phyloP scores from a whole-genome alignment of 2,113 vertebrate species.

The Nothoprocta perdicaria region DNA sequence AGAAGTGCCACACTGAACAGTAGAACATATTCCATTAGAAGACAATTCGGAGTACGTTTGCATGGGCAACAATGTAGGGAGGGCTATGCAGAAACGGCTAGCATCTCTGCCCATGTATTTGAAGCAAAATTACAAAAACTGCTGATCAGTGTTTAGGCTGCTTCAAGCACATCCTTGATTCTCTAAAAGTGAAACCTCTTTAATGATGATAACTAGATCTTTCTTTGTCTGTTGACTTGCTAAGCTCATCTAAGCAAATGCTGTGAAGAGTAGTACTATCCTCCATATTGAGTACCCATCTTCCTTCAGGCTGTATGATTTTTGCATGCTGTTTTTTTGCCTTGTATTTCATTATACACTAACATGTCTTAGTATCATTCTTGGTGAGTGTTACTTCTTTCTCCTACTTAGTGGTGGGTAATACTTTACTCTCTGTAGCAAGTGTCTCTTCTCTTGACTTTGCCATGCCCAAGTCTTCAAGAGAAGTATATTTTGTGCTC shows the following conservation, averaged over 20 bases:
- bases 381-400: neutral
- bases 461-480: neutral
- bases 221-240: neutral
- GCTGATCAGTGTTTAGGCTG: neutral
- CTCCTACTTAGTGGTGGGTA: neutral
- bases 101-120: neutral
- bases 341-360: neutral
- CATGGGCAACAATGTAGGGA: neutral
- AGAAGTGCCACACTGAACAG: neutral
- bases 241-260: neutral
- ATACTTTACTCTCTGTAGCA: neutral
- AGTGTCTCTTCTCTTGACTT: neutral
- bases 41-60: neutral
- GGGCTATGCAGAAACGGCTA: neutral
- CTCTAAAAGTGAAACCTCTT: neutral
- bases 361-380: neutral
- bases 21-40: neutral
- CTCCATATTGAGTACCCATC: neutral
- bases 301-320: neutral
- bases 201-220: neutral
- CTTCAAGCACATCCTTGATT: neutral
- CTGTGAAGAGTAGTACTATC: neutral
- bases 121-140: neutral
- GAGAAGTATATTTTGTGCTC: fast-evolving
- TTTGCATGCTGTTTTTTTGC: neutral